Evolutionary conservation across 2,113 vertebrate genomes (phyloP).

Genomic region (Chaenocephalus aceratus): DNA sequence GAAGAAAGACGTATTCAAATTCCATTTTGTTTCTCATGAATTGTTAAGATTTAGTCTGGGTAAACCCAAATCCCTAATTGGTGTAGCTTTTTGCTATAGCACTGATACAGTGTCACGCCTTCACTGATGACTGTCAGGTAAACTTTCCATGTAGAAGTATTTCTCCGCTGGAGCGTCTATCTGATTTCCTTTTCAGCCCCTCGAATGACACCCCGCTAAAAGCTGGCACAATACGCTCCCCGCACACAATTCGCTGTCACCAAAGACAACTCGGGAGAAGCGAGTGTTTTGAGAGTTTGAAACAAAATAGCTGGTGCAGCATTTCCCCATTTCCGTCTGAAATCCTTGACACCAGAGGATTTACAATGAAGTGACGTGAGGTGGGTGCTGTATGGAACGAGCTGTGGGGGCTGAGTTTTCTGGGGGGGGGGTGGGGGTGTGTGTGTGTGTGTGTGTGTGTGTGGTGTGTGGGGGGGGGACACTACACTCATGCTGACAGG

Average conservation of each 20-base stretch:
- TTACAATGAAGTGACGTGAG: slow-evolving; percentile 79
- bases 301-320: slow-evolving; percentile 86
- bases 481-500: slow-evolving; percentile 82
- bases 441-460: background rate
- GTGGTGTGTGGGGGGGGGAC: no score
- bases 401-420: slow-evolving; percentile 56
- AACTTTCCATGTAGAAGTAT: slow-evolving; percentile 69
- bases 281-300: slow-evolving; percentile 82
- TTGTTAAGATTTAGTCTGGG: slow-evolving; percentile 56
- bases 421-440: background rate
- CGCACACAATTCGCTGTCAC: slow-evolving; percentile 81
- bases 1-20: slow-evolving; percentile 34
- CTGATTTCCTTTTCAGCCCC: slow-evolving; percentile 77
- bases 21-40: slow-evolving; percentile 71
- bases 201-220: slow-evolving; percentile 77
- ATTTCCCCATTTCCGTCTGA: slow-evolving; percentile 83
- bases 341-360: slow-evolving; percentile 84
- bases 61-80: slow-evolving; percentile 74
- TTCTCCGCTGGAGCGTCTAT: slow-evolving; percentile 74
- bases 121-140: slow-evolving; percentile 79
- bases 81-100: slow-evolving; percentile 64
- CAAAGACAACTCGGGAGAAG: slow-evolving; percentile 79
- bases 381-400: slow-evolving; percentile 71
- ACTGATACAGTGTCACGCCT: slow-evolving; percentile 62
- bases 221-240: slow-evolving; percentile 76